Conservation (phyloP, 2,797 vertebrate species). For the Danio jaintianensis region DNA sequence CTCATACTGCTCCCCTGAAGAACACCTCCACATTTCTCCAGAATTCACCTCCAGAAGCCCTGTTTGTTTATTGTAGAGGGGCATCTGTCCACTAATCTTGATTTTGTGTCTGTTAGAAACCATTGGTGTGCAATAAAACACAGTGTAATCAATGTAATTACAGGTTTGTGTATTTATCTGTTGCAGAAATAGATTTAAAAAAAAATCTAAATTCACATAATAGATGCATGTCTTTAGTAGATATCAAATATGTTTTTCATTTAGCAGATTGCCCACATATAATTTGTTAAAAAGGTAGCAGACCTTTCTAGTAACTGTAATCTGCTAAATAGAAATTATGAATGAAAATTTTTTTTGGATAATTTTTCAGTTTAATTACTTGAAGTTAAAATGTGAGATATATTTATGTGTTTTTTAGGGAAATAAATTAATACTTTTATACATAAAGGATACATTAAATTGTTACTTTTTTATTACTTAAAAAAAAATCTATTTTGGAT, state of each 20-base stretch:
- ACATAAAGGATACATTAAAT: too few species aligned
- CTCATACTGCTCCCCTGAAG: constrained; percentile 10
- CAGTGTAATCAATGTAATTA: not conserved
- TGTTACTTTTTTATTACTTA: too few species aligned
- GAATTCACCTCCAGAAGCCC: not conserved
- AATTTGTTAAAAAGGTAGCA: not conserved
- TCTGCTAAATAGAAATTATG: too few species aligned
- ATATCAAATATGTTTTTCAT: not conserved
- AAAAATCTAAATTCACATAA: not conserved
- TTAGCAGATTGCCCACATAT: not conserved
- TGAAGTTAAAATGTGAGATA: too few species aligned
- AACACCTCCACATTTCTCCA: constrained; percentile 22
- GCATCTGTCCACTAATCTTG: constrained; percentile 1
- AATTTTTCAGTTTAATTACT: too few species aligned
- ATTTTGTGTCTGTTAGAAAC: not conserved
- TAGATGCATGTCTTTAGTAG: too few species aligned
- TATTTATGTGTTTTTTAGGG: too few species aligned
- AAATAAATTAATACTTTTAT: too few species aligned
- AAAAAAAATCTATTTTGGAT: too few species aligned
- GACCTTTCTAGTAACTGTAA: too few species aligned
- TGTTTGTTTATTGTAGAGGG: constrained; percentile 1
- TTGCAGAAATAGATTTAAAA: not conserved
- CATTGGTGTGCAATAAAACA: not conserved
- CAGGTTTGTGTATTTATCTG: not conserved
- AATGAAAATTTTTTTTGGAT: too few species aligned